Evolutionary conservation across 2,888 invertebrate genomes (phyloP).

Genomic region (Scaptomyza polygonia): DNA sequence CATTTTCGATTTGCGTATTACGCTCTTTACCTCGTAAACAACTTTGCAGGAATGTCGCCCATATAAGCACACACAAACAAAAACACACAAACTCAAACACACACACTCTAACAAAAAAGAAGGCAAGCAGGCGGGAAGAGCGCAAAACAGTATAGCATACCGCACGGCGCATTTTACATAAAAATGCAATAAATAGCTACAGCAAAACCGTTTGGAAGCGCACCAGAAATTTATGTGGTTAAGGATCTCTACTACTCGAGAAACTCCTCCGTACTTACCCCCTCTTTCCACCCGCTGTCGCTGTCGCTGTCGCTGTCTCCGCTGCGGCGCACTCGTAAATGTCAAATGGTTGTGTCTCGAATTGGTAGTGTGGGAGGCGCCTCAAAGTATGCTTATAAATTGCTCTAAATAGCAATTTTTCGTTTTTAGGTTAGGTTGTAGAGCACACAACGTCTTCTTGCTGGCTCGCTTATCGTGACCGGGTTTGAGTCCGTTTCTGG

Average conservation of each 20-base stretch:
- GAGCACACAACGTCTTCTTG: conserved; percentile 41
- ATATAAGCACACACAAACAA: conserved; percentile 29
- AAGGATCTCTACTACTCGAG: conserved; percentile 39
- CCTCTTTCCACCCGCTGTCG: neutral
- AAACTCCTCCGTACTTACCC: conserved; percentile 14
- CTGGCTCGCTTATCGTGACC: conserved; percentile 55
- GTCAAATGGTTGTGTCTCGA: conserved; percentile 60
- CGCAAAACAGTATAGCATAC: conserved; percentile 53
- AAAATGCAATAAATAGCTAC: conserved; percentile 79
- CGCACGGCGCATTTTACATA: conserved; percentile 75
- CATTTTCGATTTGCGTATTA: conserved; percentile 61
- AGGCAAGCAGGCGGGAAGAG: neutral
- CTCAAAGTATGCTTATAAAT: conserved; percentile 80
- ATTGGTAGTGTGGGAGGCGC: conserved; percentile 35
- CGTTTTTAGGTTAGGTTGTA: conserved; percentile 8
- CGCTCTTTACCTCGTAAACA: conserved; percentile 69
- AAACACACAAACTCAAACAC: neutral
- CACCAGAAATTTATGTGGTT: conserved; percentile 69
- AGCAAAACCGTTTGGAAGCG: conserved; percentile 59
- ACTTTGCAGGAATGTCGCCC: conserved; percentile 62
- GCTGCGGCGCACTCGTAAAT: conserved; percentile 63
- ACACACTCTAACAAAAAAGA: too few relatives aligned
- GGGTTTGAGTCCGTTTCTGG: conserved; percentile 11
- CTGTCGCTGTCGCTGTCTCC: conserved; percentile 31
- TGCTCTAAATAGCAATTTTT: conserved; percentile 76